Evolutionary conservation across 2,888 invertebrate species (phyloP).

Genomic region (Heliconius aoede): DNA sequence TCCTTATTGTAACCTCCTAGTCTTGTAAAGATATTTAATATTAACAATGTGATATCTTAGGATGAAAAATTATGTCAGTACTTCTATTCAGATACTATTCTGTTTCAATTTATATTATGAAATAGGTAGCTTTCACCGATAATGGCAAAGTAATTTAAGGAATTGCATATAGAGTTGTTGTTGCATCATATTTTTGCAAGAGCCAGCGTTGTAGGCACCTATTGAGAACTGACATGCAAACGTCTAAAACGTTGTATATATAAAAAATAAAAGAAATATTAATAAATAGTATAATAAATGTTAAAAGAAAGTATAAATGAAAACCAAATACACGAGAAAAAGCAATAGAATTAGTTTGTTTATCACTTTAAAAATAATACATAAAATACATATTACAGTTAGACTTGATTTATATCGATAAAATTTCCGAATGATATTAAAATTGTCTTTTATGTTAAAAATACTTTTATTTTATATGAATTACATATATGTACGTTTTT

Average conservation of each 20-base stretch:
- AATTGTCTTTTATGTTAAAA: no score
- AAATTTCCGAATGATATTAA: no score
- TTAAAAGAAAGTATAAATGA: neutral
- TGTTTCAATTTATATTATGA: neutral
- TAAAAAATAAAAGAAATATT: neutral
- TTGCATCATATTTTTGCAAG: slow-evolving; percentile 10
- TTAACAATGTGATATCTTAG: neutral
- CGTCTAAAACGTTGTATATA: neutral
- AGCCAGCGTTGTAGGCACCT: neutral
- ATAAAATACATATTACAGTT: no score
- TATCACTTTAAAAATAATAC: no score
- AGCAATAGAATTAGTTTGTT: no score
- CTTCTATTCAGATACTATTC: neutral
- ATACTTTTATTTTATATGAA: neutral
- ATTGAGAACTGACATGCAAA: neutral
- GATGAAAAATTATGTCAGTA: no score
- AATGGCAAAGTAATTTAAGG: slow-evolving; percentile 17
- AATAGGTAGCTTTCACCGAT: slow-evolving; percentile 10
- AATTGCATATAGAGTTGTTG: slow-evolving; percentile 16
- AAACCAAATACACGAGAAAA: no score
- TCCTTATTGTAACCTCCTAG: neutral
- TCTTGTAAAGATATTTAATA: neutral
- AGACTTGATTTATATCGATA: no score
- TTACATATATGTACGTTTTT: neutral
- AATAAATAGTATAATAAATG: neutral